Evolutionary conservation across 2,113 vertebrate species (phyloP).

Genomic region (Illadopsis cleaveri): DNA sequence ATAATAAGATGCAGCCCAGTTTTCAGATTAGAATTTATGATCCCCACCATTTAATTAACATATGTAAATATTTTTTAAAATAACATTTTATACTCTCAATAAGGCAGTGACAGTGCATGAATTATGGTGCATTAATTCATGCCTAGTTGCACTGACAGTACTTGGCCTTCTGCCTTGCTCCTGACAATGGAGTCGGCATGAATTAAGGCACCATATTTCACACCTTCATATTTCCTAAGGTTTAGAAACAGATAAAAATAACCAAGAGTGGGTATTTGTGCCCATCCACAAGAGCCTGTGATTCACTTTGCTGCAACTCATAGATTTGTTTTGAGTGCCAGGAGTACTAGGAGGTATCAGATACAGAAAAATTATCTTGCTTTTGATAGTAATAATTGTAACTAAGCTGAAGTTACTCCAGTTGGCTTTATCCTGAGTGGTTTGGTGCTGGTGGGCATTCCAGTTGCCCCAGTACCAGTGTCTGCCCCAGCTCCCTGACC

Average conservation of each 20-base stretch:
- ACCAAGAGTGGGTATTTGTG: not conserved
- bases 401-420: not conserved
- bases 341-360: not conserved
- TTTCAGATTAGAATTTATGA: slow-evolving; percentile 31
- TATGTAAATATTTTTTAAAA: slow-evolving; percentile 60
- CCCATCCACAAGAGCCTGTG: not conserved
- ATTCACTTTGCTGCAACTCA: not conserved
- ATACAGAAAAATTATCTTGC: not conserved
- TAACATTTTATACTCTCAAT: slow-evolving; percentile 44
- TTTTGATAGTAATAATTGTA: not conserved
- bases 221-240: slow-evolving; percentile 34
- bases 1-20: slow-evolving; percentile 5
- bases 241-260: slow-evolving; percentile 39
- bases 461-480: too few species aligned
- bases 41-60: slow-evolving; percentile 43
- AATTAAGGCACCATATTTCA: slow-evolving; percentile 59
- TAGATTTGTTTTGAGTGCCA: not conserved
- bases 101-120: slow-evolving; percentile 30
- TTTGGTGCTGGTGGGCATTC: not conserved
- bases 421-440: not conserved
- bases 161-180: slow-evolving; percentile 50
- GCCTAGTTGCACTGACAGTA: slow-evolving; percentile 37
- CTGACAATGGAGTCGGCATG: slow-evolving; percentile 24
- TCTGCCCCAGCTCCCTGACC: not conserved
- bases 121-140: slow-evolving; percentile 43